phyloP scores from a whole-genome alignment of 2,888 invertebrate species.

The Chrysolina oricalcia region DNA sequence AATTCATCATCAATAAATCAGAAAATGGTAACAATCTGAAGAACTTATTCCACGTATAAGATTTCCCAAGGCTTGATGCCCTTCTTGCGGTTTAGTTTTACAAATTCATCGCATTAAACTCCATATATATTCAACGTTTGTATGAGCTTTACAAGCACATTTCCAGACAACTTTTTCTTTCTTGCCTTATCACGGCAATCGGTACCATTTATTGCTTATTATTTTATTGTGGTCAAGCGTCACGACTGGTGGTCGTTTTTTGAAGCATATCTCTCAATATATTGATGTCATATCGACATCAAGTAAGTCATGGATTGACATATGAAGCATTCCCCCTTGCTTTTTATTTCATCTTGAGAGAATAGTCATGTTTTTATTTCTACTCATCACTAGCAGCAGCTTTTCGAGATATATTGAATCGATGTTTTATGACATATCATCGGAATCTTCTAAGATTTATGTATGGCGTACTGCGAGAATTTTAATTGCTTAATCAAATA shows the following conservation, averaged over 20 bases:
- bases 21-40: constrained; percentile 50
- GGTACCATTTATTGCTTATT: constrained; percentile 59
- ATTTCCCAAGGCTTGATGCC: constrained; percentile 47
- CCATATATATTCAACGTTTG: constrained; percentile 58
- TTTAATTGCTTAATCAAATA: constrained; percentile 24
- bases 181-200: constrained; percentile 60
- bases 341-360: constrained; percentile 39
- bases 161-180: constrained; percentile 57
- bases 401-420: constrained; percentile 42
- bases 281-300: constrained; percentile 49
- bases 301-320: constrained; percentile 54
- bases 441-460: constrained; percentile 52
- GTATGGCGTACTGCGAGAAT: constrained; percentile 37
- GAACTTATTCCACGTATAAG: constrained; percentile 45
- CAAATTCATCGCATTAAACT: constrained; percentile 52
- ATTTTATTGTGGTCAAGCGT: constrained; percentile 60
- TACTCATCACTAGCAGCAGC: constrained; percentile 36
- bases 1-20: constrained; percentile 61
- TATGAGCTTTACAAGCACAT: constrained; percentile 60
- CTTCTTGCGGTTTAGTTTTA: constrained; percentile 52
- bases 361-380: constrained; percentile 39
- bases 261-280: constrained; percentile 39
- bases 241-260: constrained; percentile 61
- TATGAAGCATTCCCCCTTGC: constrained; percentile 47
- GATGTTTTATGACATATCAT: constrained; percentile 48